phyloP scores from a whole-genome alignment of 2,888 invertebrate species.

The Chrysomela aeneicollis region DNA sequence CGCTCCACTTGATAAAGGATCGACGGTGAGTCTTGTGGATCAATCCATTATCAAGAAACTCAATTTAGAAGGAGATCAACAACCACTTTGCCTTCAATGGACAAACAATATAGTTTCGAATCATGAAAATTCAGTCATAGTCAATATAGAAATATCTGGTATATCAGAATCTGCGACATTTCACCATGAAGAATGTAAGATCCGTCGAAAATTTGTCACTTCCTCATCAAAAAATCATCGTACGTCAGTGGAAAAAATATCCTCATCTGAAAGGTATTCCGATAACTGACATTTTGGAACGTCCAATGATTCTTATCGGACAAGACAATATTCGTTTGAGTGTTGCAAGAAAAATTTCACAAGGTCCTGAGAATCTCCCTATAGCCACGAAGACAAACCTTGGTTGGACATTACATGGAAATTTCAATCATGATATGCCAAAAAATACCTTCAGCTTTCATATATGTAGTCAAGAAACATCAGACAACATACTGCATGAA shows the following conservation, averaged over 20 bases:
- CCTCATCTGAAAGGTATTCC: constrained; percentile 20
- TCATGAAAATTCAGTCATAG: not conserved
- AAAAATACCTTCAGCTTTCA: constrained; percentile 13
- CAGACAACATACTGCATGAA: constrained; percentile 16
- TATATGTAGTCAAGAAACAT: constrained; percentile 7
- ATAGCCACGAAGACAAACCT: constrained; percentile 22
- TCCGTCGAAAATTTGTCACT: constrained; percentile 22
- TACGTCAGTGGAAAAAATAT: not conserved
- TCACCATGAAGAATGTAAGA: constrained; percentile 22
- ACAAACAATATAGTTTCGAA: too few relatives aligned
- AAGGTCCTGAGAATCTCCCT: not conserved
- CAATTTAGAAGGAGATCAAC: not conserved
- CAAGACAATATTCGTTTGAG: too few relatives aligned
- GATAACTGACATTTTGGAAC: constrained; percentile 18
- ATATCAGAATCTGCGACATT: constrained; percentile 4
- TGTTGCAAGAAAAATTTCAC: not conserved
- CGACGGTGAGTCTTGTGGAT: constrained; percentile 3
- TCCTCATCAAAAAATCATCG: constrained; percentile 8
- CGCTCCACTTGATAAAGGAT: not conserved
- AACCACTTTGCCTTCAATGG: constrained; percentile 2
- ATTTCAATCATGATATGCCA: not conserved
- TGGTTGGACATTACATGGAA: constrained; percentile 25
- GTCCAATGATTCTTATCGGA: constrained; percentile 18
- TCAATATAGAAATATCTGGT: constrained; percentile 15
- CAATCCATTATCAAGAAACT: too few relatives aligned